Percentiles rank a stretch among this genome's conserved stretches.
These are phyloP conservation scores for Polypedilum pembai DNA, from an alignment of 1,140 invertebrate genomes.

Conservation along the genomic window DNA sequence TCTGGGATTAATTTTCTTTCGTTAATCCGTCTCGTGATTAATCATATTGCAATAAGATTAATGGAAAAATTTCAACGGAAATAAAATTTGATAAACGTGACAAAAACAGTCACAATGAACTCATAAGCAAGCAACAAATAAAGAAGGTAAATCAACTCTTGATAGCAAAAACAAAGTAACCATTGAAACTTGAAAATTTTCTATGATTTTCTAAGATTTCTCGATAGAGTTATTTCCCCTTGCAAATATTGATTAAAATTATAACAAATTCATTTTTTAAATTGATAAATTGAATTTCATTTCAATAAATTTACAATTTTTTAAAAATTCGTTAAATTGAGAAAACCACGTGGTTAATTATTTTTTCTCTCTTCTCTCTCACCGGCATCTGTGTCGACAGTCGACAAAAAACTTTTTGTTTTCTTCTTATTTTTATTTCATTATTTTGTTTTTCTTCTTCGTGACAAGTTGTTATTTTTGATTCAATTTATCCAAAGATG, in stretches of 20 bases:
- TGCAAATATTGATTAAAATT: no score
- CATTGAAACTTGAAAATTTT: background rate
- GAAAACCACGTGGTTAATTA: background rate
- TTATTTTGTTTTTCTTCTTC: background rate
- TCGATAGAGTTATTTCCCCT: background rate
- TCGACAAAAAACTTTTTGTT: background rate
- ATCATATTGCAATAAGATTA: no score
- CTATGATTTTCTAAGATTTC: background rate
- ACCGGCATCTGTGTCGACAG: background rate
- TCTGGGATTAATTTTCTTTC: no score
- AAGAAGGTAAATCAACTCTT: no score
- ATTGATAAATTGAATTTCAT: background rate
- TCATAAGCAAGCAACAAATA: no score
- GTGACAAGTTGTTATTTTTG: background rate
- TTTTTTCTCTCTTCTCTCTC: background rate
- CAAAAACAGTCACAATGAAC: no score
- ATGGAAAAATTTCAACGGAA: no score
- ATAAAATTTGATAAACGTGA: no score
- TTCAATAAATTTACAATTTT: background rate
- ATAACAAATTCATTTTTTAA: background rate
- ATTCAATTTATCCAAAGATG: background rate
- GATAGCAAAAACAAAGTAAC: no score
- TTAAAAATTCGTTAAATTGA: background rate
- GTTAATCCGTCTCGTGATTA: no score
- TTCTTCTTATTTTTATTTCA: background rate